phyloP scores from a whole-genome alignment of 2,113 vertebrate genomes.

The Emydocephalus ijimae region DNA sequence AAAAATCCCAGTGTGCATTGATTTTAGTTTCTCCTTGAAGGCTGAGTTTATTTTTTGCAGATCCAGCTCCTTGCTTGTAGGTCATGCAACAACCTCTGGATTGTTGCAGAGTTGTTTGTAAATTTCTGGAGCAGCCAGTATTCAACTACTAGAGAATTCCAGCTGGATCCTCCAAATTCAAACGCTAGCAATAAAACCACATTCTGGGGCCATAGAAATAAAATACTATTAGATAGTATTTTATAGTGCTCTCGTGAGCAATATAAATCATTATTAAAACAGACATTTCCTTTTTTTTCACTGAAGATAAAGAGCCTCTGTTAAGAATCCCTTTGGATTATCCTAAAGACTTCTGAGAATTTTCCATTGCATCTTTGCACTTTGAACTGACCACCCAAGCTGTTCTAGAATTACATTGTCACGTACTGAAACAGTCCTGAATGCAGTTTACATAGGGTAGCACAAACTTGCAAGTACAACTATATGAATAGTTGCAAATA shows the following conservation, averaged over 20 bases:
- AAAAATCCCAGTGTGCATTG: background rate
- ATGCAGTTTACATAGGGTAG: background rate
- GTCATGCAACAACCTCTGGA: constrained; percentile 45
- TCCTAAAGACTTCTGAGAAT: background rate
- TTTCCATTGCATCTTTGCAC: background rate
- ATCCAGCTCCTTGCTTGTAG: constrained; percentile 51
- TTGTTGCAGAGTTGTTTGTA: constrained; percentile 56
- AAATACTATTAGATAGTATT: background rate
- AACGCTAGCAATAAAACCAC: constrained; percentile 3
- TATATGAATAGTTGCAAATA: background rate
- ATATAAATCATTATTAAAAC: background rate
- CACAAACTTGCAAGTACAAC: background rate
- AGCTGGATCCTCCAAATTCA: background rate
- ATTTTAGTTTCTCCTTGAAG: background rate
- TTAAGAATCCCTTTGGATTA: background rate
- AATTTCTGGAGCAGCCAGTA: constrained; percentile 41
- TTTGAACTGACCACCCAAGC: background rate
- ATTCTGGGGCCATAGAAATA: background rate
- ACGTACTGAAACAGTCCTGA: background rate
- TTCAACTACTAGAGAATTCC: background rate
- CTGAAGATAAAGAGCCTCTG: background rate
- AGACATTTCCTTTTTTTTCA: background rate
- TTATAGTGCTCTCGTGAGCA: background rate
- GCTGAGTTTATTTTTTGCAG: constrained; percentile 48
- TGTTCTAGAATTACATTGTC: background rate